Base-by-base conservation (phyloP, 2,113 vertebrate genomes). In the Pavo muticus region DNA sequence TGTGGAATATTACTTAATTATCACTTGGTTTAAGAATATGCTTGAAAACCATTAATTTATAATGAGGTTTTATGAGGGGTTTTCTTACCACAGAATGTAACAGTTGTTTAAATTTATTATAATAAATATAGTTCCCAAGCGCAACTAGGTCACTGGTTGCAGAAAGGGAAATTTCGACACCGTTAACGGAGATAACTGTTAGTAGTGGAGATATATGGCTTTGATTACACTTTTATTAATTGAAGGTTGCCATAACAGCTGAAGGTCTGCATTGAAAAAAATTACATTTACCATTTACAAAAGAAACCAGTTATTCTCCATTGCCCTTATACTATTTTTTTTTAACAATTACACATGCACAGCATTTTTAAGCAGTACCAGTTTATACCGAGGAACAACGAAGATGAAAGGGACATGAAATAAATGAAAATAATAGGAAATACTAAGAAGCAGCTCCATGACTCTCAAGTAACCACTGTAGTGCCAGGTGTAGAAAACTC, bases 191-290 rank as follows among this genome's bases (percentile, higher is more conserved):
- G 78, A 91, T 90, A 91, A 74, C 68, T 76, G 20, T 73, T 84
- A 79, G 57, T 67, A 88, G 68, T 64, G 17, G 73, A 92, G 87
- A 92, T 87, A 92, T 90, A 96, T 57, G 75, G 84, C 87, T 96
- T 97, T 97, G 83, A 94, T 96, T 85, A 90, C 87, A 93, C 63
- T 95, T 95, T 84, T 84, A 89, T 96, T 97, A 97, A 97, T 95
- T 97, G 91, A 95, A 94, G 35, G 67, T 97, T 96, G 71, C 84
- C 74, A 97, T 97, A 97, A 97, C 93, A 97, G 96, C 96, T 84
- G 76, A 96, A 97, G 81, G 88, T 90, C 91, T 92, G 23, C 44
- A 84, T 21, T 92, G 37, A 93, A 93, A 82, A 61, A 61, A 14
- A 50, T 48, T 48, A 12, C 23, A 12, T 48, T 18, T 35, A 6